Evolutionary conservation across 37 sponge, comb jelly and placozoan genomes (phyloP).

Genomic region (Mnemiopsis leidyi): DNA sequence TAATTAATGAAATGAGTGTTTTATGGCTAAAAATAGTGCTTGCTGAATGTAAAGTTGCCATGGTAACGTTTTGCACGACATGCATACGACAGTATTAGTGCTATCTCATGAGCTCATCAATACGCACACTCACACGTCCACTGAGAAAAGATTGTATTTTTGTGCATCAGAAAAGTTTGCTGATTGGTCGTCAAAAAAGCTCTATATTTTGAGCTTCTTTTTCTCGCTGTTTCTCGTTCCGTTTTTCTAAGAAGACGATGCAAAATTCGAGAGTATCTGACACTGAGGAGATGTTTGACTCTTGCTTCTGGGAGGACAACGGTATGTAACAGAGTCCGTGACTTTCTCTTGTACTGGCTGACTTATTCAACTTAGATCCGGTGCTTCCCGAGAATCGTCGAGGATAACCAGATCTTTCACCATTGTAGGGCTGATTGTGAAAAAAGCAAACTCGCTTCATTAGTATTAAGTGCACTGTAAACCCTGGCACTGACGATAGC

Average conservation of each 20-base stretch:
- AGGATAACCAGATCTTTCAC: too few species aligned
- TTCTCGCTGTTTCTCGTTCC: not conserved
- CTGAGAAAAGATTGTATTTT: not conserved
- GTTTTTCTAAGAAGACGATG: not conserved
- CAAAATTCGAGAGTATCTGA: not conserved
- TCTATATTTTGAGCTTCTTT: too few species aligned
- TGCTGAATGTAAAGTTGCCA: not conserved
- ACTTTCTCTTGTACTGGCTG: too few species aligned
- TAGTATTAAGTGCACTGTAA: too few species aligned
- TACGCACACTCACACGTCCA: not conserved
- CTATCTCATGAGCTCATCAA: not conserved
- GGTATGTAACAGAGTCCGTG: too few species aligned
- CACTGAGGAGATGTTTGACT: not conserved
- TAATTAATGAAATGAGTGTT: conserved; percentile 37
- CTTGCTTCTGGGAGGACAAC: not conserved
- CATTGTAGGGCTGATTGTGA: too few species aligned
- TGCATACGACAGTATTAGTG: not conserved
- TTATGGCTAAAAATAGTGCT: conserved; percentile 38
- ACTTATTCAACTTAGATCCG: too few species aligned
- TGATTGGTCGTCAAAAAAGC: too few species aligned
- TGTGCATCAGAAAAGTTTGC: not conserved
- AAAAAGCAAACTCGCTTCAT: too few species aligned
- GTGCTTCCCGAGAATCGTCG: too few species aligned
- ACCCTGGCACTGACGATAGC: too few species aligned
- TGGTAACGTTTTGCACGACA: conserved; percentile 13